A percentile compares a stretch with the other conserved stretches of the same genome.
These are phyloP conservation scores for Apaloderma vittatum DNA, from an alignment of 2,113 vertebrate genomes.

Conservation along the genomic window DNA sequence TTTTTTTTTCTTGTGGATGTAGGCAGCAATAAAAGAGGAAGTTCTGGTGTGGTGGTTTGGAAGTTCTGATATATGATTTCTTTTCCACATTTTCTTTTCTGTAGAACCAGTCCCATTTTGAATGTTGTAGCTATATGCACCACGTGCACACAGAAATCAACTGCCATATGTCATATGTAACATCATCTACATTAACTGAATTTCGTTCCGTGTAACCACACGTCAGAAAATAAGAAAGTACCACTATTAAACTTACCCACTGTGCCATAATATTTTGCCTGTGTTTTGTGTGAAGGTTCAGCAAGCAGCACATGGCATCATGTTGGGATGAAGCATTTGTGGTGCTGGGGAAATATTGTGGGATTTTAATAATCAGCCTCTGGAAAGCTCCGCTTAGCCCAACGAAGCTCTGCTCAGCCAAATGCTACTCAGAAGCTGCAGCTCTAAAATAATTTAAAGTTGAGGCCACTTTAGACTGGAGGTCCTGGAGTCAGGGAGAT, in stretches of 20 bases:
- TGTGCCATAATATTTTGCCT: neutral
- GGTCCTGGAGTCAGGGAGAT: neutral
- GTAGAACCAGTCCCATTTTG: neutral
- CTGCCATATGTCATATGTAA: neutral
- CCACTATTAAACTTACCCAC: neutral
- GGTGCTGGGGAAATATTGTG: neutral
- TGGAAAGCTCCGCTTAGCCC: neutral
- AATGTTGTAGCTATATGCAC: neutral
- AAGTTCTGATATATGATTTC: neutral
- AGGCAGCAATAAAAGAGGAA: neutral
- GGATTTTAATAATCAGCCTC: neutral
- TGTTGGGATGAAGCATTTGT: neutral
- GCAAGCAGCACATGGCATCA: neutral
- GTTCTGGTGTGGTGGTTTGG: neutral
- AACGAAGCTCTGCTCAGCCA: neutral
- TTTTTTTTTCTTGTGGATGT: neutral
- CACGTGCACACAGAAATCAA: neutral
- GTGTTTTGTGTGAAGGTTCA: neutral
- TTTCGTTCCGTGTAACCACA: neutral
- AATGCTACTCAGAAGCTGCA: neutral
- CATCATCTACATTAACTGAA: neutral
- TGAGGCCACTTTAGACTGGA: neutral
- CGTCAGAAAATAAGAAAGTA: neutral
- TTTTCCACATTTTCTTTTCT: neutral
- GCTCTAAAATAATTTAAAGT: neutral